phyloP scores from a whole-genome alignment of 2,797 vertebrate species.

The Pterois miles region DNA sequence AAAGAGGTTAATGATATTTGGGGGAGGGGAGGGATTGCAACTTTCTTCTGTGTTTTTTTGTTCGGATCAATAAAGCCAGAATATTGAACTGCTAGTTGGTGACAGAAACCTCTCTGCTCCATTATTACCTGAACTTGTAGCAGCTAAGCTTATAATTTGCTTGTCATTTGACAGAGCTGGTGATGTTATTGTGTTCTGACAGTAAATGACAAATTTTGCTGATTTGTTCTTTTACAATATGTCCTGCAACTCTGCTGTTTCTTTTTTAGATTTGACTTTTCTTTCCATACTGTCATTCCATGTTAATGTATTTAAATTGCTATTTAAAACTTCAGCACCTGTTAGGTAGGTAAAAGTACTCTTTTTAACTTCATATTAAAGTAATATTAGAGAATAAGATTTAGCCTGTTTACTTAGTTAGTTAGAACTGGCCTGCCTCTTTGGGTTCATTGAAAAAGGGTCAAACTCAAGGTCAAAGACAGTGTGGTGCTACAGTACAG shows the following conservation, averaged over 20 bases:
- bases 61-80: slow-evolving; percentile 14
- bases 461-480: slow-evolving; percentile 30
- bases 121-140: background rate
- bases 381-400: background rate
- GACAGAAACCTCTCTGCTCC: slow-evolving; percentile 1
- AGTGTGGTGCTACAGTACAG: slow-evolving; percentile 32
- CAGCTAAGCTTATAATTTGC: background rate
- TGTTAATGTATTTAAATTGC: background rate
- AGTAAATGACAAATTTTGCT: slow-evolving; percentile 13
- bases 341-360: background rate
- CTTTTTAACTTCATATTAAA: slow-evolving; percentile 1
- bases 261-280: background rate
- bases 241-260: background rate
- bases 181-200: background rate
- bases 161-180: slow-evolving; percentile 2
- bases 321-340: slow-evolving; percentile 9
- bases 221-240: slow-evolving; percentile 13
- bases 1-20: slow-evolving; percentile 47
- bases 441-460: slow-evolving; percentile 14
- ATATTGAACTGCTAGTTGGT: background rate
- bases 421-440: slow-evolving; percentile 14
- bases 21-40: slow-evolving; percentile 24
- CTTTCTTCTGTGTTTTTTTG: slow-evolving; percentile 62
- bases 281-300: background rate
- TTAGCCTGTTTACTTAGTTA: background rate